These are phyloP conservation scores for Diabrotica undecimpunctata DNA, from an alignment of 1,140 invertebrate genomes.

Conservation along the genomic window DNA sequence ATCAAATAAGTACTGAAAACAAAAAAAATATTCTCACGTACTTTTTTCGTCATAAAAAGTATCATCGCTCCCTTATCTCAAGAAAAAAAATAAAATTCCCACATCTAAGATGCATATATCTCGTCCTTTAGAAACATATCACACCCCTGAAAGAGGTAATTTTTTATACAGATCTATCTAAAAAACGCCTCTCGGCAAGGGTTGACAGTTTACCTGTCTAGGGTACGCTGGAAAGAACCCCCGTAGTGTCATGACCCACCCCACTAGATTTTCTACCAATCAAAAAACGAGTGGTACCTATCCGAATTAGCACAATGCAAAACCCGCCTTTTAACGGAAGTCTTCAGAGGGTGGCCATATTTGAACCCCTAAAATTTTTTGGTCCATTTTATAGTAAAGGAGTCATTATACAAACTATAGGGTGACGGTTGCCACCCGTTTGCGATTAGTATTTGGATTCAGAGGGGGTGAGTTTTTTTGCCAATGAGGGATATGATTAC, in stretches of 20 bases:
- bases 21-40: slow-evolving; percentile 21
- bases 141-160: slow-evolving; percentile 22
- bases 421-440: slow-evolving; percentile 1
- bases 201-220: slow-evolving; percentile 6
- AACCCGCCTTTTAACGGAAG: slow-evolving; percentile 19
- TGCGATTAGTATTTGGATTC: not conserved
- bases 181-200: slow-evolving; percentile 10
- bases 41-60: slow-evolving; percentile 9
- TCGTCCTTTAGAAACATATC: slow-evolving; percentile 19
- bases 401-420: not conserved
- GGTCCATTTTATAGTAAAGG: slow-evolving; percentile 13
- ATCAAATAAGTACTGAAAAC: no score
- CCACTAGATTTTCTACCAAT: slow-evolving; percentile 16
- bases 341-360: slow-evolving; percentile 15
- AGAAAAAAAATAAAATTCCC: slow-evolving; percentile 18
- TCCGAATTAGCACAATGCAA: slow-evolving; percentile 20
- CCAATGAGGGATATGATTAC: not conserved
- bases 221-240: slow-evolving; percentile 7
- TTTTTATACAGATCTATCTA: slow-evolving; percentile 20
- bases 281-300: slow-evolving; percentile 21
- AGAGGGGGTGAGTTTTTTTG: slow-evolving; percentile 1
- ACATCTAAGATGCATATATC: slow-evolving; percentile 18
- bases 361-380: slow-evolving; percentile 12
- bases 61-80: slow-evolving; percentile 6
- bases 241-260: slow-evolving; percentile 15